Conservation (phyloP, 2,797 vertebrate species). For the Potorous gilbertii region DNA sequence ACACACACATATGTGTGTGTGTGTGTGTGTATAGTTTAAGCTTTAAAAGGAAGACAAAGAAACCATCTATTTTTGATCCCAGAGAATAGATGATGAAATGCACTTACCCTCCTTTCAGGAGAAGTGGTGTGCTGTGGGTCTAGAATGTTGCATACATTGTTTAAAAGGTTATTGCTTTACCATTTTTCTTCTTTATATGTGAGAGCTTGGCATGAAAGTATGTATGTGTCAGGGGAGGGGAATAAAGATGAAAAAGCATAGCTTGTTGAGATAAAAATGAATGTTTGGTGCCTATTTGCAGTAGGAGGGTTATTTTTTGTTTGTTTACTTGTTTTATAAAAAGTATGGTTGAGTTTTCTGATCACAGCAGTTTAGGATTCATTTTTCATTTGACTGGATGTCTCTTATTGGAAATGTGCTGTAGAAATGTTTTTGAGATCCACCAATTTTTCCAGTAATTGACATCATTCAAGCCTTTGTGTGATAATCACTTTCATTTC, state of each 20-base stretch:
- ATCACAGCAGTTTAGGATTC: slow-evolving; percentile 8
- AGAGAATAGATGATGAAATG: neutral
- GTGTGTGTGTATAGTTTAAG: neutral
- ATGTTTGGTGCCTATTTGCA: neutral
- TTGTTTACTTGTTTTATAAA: neutral
- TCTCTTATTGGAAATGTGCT: neutral
- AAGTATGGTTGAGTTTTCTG: neutral
- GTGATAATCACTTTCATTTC: slow-evolving; percentile 21
- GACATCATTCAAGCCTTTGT: neutral
- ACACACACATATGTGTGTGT: neutral
- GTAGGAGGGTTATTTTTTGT: neutral
- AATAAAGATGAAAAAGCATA: neutral
- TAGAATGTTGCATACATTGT: neutral
- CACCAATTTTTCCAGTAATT: neutral
- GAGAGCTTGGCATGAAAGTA: neutral
- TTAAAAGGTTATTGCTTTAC: neutral
- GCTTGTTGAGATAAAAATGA: neutral
- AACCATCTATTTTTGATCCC: neutral
- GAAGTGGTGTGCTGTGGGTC: neutral
- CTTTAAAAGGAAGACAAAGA: neutral
- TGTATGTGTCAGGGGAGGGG: neutral
- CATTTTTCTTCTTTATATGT: neutral
- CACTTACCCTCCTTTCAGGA: neutral
- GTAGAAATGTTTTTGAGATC: neutral
- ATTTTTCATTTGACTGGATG: neutral